Evolutionary conservation across 2,888 invertebrate genomes (phyloP), one percentile per base, ranked within the genome.

Genomic region (Tenthredo scrophulariae): DNA sequence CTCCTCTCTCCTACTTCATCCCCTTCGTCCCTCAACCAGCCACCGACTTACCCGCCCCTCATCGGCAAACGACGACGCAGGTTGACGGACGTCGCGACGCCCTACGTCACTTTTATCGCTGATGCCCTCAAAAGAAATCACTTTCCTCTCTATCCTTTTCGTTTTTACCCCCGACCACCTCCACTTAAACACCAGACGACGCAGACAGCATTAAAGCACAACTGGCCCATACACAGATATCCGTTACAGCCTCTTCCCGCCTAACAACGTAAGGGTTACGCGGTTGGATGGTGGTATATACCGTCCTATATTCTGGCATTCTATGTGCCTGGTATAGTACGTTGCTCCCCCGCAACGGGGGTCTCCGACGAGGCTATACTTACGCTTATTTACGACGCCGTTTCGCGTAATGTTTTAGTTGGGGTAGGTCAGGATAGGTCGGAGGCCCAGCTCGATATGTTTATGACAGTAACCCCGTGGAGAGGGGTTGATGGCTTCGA

Each of bases 51-150:
- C 62, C 80, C 65, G 29, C 65, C 67, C 46, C 85, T 58, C 46
- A 40, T 84, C 86, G 85, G 82, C 85, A 87, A 87, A 87, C 87
- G 86, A 85, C 87, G 87, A 86, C 88, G 89, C 89, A 87, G 91
- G 90, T 92, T 93, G 93, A 93, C 92, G 92, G 91, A 93, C 92
- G 92, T 92, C 91, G 92, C 91, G 93, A 92, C 93, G 93, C 92
- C 92, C 92, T 92, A 90, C 90, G 91, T 91, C 91, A 91, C 91
- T 89, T 91, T 91, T 91, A 92, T 92, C 91, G 90, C 91, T 88
- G 87, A 88, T 89, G 88, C 90, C 40, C 90, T 84, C 82, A 91
- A 85, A 72, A 85, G 83, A 85, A 84, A 84, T 84, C 84, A 84
- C 77, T 84, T 80, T 79, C 43, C 67, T 77, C 37, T 67, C n/a